phyloP scores from a whole-genome alignment of 1,140 invertebrate species.

The Cheumatopsyche charites region DNA sequence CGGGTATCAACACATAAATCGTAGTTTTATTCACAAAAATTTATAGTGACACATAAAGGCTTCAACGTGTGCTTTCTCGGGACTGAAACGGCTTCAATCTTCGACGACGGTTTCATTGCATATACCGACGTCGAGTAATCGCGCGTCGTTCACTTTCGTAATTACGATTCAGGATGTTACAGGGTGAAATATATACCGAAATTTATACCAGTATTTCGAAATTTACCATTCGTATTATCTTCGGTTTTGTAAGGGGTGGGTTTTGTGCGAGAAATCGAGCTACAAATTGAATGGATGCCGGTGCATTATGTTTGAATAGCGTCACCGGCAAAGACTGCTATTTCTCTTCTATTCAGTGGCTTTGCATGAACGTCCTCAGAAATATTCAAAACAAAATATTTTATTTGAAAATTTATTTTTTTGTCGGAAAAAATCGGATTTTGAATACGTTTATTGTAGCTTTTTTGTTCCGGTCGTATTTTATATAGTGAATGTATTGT shows the following conservation, averaged over 20 bases:
- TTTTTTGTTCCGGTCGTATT: no score
- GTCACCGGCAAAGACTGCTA: not conserved
- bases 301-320: constrained; percentile 7
- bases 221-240: no score
- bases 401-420: no score
- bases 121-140: not conserved
- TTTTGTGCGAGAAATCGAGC: not conserved
- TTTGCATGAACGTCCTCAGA: not conserved
- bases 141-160: no score
- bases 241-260: not conserved
- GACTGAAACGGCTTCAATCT: not conserved
- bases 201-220: no score
- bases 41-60: no score
- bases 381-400: no score
- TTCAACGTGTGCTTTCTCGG: not conserved
- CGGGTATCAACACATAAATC: constrained; percentile 3
- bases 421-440: no score
- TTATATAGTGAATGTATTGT: no score
- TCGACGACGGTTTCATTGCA: not conserved
- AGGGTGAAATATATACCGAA: no score
- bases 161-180: no score
- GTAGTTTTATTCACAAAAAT: not conserved
- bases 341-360: constrained; percentile 1
- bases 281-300: constrained; percentile 2
- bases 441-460: no score